A percentile compares a stretch with the other conserved stretches of the same genome.
Conservation (phyloP, 2,113 vertebrate genomes). For the Calyptommatus sinebrachiatus region DNA sequence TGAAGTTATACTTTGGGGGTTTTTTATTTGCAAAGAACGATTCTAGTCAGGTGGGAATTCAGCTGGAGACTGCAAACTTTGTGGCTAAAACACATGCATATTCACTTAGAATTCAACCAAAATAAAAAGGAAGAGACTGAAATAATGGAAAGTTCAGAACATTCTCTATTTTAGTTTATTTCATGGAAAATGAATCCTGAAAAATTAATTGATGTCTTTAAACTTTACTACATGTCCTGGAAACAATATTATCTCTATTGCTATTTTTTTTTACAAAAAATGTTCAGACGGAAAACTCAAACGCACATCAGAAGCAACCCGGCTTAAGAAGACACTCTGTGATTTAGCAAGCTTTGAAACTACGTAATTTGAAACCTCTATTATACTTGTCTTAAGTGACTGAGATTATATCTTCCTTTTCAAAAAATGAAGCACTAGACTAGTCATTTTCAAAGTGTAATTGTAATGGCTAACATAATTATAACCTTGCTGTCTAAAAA, state of each 20-base stretch:
- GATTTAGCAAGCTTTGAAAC: background rate
- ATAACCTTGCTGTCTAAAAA: slow-evolving; percentile 28
- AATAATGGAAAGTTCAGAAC: slow-evolving; percentile 26
- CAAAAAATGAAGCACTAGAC: slow-evolving; percentile 19
- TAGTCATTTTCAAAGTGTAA: slow-evolving; percentile 41
- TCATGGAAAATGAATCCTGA: background rate
- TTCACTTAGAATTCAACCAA: background rate
- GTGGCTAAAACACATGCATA: slow-evolving; percentile 18
- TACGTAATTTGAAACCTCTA: background rate
- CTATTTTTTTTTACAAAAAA: too few relatives aligned
- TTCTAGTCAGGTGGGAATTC: accelerated
- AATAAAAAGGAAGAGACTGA: slow-evolving; percentile 7
- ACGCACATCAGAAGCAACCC: slow-evolving; percentile 27
- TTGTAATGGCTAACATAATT: slow-evolving; percentile 39
- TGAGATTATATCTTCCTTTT: slow-evolving; percentile 25
- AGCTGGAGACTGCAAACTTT: background rate
- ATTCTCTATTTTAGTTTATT: background rate
- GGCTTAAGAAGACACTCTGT: background rate
- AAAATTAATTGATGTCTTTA: slow-evolving; percentile 7
- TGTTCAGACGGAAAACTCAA: background rate
- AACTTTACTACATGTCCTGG: background rate
- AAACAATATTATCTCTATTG: slow-evolving; percentile 21
- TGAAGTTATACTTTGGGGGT: slow-evolving; percentile 20
- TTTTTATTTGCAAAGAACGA: background rate
- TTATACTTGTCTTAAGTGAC: slow-evolving; percentile 4